Evolutionary conservation across 2,888 invertebrate species (phyloP).

Genomic region (Leptinotarsa rubiginosa): DNA sequence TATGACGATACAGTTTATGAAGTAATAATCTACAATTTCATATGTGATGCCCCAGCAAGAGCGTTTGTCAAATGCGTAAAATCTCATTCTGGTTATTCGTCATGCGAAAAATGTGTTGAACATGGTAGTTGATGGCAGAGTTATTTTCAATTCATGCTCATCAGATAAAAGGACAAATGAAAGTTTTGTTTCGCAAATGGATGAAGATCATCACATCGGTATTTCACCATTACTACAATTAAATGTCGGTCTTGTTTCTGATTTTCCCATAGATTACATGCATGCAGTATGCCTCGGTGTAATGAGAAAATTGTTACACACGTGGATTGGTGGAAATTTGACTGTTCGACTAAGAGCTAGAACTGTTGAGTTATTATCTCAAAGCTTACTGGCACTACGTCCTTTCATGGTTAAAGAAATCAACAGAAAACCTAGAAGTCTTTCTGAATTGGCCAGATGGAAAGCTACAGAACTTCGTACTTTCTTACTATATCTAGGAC

Average conservation of each 20-base stretch:
- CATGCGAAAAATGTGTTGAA: slow-evolving; percentile 34
- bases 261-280: slow-evolving; percentile 31
- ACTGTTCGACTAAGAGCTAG: slow-evolving; percentile 25
- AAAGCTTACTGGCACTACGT: slow-evolving; percentile 19
- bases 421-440: slow-evolving; percentile 31
- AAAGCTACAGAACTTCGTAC: slow-evolving; percentile 27
- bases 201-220: slow-evolving; percentile 33
- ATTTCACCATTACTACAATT: slow-evolving; percentile 29
- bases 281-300: slow-evolving; percentile 28
- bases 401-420: slow-evolving; percentile 20
- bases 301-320: slow-evolving; percentile 18
- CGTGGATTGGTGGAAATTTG: slow-evolving; percentile 33
- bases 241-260: slow-evolving; percentile 27
- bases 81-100: slow-evolving; percentile 37
- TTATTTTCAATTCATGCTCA: slow-evolving; percentile 20
- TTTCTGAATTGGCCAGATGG: slow-evolving; percentile 24
- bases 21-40: slow-evolving; percentile 30
- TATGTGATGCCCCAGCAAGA: slow-evolving; percentile 38
- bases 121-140: slow-evolving; percentile 26
- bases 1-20: slow-evolving; percentile 26
- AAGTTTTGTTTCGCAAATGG: slow-evolving; percentile 20
- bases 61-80: slow-evolving; percentile 39
- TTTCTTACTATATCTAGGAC: slow-evolving; percentile 29
- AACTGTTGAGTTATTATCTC: slow-evolving; percentile 20
- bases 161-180: slow-evolving; percentile 18